A percentile compares a stretch with the other conserved stretches of the same genome.
Evolutionary conservation across 2,113 vertebrate species (phyloP).

Genomic region (Syrrhaptes paradoxus): DNA sequence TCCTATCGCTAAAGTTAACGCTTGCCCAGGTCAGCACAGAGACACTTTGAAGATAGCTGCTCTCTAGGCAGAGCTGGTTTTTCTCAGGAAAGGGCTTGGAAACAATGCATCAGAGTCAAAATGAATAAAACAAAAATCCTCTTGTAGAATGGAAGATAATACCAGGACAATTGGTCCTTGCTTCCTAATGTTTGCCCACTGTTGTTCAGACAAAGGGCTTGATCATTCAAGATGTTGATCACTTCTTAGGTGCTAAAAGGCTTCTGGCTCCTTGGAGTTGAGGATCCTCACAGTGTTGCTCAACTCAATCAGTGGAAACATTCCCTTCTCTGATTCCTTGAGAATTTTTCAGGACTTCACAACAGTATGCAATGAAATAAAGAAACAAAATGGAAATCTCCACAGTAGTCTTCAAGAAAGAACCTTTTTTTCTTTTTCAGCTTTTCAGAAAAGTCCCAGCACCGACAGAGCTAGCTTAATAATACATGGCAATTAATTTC

Average conservation of each 20-base stretch:
- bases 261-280: not conserved
- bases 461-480: not conserved
- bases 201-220: not conserved
- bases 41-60: not conserved
- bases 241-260: not conserved
- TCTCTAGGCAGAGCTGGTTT: not conserved
- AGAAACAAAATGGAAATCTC: not conserved
- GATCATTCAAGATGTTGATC: not conserved
- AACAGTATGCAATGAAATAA: not conserved
- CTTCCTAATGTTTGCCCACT: not conserved
- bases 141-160: not conserved
- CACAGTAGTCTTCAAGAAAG: not conserved
- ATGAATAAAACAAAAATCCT: not conserved
- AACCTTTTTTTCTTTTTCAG: not conserved
- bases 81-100: not conserved
- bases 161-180: not conserved
- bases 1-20: not conserved
- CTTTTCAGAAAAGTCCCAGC: not conserved
- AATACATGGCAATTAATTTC: not conserved
- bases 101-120: not conserved
- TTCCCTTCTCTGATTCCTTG: not conserved
- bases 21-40: not conserved
- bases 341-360: not conserved
- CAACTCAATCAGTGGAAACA: not conserved
- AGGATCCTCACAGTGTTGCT: not conserved